Conservation (phyloP, 1,140 invertebrate species). For the Centruroides sculpturatus region DNA sequence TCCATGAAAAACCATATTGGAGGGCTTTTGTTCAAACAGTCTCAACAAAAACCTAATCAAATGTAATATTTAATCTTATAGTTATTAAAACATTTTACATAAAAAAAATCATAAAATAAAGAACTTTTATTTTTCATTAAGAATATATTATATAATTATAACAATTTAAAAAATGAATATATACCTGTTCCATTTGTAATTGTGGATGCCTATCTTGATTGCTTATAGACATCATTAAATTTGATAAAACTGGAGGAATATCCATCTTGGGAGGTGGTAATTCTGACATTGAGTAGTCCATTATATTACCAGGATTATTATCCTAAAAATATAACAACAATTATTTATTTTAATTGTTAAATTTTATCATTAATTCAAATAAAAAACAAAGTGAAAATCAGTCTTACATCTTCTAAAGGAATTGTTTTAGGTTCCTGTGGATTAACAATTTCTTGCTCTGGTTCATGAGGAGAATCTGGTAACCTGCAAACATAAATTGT, state of each 20-base stretch:
- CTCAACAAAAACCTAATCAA: too few relatives aligned
- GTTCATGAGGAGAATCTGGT: constrained; percentile 69
- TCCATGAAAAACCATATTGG: too few relatives aligned
- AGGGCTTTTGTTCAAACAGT: too few relatives aligned
- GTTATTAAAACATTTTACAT: too few relatives aligned
- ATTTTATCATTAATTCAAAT: neutral
- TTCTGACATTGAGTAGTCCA: constrained; percentile 16
- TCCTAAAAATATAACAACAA: constrained; percentile 12
- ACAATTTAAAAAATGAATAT: too few relatives aligned
- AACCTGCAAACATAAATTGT: constrained; percentile 32
- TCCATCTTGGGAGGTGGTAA: constrained; percentile 1
- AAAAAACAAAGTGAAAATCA: neutral
- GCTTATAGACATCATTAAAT: constrained; percentile 3
- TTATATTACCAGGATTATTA: constrained; percentile 14
- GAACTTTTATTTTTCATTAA: too few relatives aligned
- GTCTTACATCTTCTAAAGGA: constrained; percentile 64
- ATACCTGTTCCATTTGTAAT: too few relatives aligned
- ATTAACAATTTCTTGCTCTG: constrained; percentile 60
- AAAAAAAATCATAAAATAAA: too few relatives aligned
- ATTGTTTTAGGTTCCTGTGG: constrained; percentile 62
- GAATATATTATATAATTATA: too few relatives aligned
- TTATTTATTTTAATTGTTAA: neutral
- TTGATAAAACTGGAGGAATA: constrained; percentile 15
- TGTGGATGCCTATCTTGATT: neutral
- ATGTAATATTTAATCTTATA: too few relatives aligned